Evolutionary conservation across 2,113 vertebrate genomes (phyloP).

Genomic region (Peromyscus leucopus): DNA sequence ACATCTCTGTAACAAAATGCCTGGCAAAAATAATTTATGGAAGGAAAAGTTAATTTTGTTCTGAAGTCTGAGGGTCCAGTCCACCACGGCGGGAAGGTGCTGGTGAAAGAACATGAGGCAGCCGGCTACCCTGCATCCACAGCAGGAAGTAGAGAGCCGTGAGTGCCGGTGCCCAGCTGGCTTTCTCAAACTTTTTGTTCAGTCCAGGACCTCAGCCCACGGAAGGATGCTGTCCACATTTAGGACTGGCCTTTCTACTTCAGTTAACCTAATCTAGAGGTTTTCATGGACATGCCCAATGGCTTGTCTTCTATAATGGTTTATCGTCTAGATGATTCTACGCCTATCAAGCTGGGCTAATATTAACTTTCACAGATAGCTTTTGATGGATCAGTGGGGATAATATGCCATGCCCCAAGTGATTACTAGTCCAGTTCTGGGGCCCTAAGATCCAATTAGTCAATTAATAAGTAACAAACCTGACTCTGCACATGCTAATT

Average conservation of each 20-base stretch:
- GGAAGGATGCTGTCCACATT: not conserved
- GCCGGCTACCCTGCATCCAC: not conserved
- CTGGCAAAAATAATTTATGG: too few relatives aligned
- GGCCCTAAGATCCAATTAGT: conserved; percentile 8
- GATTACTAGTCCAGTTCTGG: conserved; percentile 9
- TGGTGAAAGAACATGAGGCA: too few relatives aligned
- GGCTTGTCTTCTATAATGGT: not conserved
- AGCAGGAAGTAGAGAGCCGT: not conserved
- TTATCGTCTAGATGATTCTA: not conserved
- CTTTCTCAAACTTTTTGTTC: not conserved
- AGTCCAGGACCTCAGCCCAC: not conserved
- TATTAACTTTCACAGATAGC: not conserved
- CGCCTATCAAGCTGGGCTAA: not conserved
- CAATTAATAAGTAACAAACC: conserved; percentile 32
- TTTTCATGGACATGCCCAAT: not conserved
- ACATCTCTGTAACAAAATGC: not conserved
- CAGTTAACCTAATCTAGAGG: not conserved
- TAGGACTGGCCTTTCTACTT: not conserved
- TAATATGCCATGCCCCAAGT: not conserved
- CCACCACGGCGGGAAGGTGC: not conserved
- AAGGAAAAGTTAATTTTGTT: not conserved
- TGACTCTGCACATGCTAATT: not conserved
- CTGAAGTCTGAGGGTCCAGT: not conserved
- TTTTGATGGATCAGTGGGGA: not conserved
- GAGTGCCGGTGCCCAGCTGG: not conserved